Base-by-base conservation (phyloP, 2,888 invertebrate genomes). In the Idaea biselata region DNA sequence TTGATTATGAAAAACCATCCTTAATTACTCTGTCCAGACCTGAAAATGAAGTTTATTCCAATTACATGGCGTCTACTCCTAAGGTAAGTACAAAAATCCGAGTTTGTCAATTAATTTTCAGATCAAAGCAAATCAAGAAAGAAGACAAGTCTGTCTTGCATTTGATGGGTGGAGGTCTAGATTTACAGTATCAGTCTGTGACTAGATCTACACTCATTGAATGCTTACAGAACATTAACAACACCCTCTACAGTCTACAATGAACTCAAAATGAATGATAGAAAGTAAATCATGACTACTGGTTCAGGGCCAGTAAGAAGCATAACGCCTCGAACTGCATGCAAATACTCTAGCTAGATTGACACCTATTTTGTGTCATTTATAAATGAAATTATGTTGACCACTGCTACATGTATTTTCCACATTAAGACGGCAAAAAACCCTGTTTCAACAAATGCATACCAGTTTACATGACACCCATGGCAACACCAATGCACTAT, bases 171-270 rank as follows among this genome's bases (percentile, higher is more conserved):
- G 94, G 94, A 94, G 94, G 93, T 96, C 95, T 95, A 93, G 95
- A 94, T 88, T 59, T 93, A 89, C 95, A 94, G 94, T 94, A 76
- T 68, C 73, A 72, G 84, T 70, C 86, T 95, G 96, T 96, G 96
- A 96, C 96, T 96, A 96, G 96, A 96, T 96, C 96, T 96, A 96
- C 96, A 96, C 96, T 96, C 96, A 96, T 96, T 96, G 95, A 96
- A 89, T 92, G 88, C 88, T 81, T 79, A 78, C 72, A 86, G 86
- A 54, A 33, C 58, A n/a, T n/a, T n/a, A 59, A 63, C 64, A 62
- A 54, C 44, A 44, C 1, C 44, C 11, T 44, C 14, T 44, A 44
- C 44, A 44, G 11, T 44, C 11, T 44, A 44, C 32, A 32, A 32
- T 32, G 32, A 11, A 3, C 44, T 44, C 44, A 11, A 14, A 44